These are phyloP conservation scores for Acridotheres tristis DNA, from an alignment of 2,797 vertebrate species.

Conservation along the genomic window DNA sequence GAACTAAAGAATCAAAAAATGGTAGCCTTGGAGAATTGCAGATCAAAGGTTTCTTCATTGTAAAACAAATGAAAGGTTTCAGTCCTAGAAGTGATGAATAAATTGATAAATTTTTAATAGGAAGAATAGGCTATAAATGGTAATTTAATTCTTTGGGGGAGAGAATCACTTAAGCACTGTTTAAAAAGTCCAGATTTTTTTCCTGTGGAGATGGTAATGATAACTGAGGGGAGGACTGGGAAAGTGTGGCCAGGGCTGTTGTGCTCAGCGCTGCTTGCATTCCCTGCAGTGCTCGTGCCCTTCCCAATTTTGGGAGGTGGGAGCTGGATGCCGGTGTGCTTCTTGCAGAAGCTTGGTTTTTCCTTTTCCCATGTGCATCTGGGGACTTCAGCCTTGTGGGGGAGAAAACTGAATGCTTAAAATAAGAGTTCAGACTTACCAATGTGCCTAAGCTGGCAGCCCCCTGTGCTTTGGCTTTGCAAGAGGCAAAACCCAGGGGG, in stretches of 20 bases:
- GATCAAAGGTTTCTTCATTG: constrained; percentile 77
- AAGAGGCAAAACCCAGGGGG: not conserved
- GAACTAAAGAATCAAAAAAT: constrained; percentile 77
- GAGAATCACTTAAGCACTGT: constrained; percentile 70
- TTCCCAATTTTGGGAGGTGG: not conserved
- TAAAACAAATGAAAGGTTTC: constrained; percentile 76
- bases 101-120: constrained; percentile 81
- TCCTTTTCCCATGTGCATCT: not conserved
- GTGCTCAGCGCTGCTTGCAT: not conserved
- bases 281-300: accelerated
- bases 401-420: not conserved
- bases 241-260: not conserved
- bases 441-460: accelerated
- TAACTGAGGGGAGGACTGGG: not conserved
- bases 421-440: not conserved
- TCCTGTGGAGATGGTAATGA: constrained; percentile 5
- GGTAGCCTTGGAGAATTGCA: constrained; percentile 70
- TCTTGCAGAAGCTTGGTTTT: not conserved
- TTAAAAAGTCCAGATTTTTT: constrained; percentile 62
- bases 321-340: not conserved
- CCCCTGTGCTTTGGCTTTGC: not conserved
- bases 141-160: constrained; percentile 72
- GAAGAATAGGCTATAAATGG: constrained; percentile 66
- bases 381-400: not conserved
- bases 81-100: constrained; percentile 69